These are phyloP conservation scores for Liopterus haemorrhoidalis DNA, from an alignment of 2,888 invertebrate species.

Conservation along the genomic window DNA sequence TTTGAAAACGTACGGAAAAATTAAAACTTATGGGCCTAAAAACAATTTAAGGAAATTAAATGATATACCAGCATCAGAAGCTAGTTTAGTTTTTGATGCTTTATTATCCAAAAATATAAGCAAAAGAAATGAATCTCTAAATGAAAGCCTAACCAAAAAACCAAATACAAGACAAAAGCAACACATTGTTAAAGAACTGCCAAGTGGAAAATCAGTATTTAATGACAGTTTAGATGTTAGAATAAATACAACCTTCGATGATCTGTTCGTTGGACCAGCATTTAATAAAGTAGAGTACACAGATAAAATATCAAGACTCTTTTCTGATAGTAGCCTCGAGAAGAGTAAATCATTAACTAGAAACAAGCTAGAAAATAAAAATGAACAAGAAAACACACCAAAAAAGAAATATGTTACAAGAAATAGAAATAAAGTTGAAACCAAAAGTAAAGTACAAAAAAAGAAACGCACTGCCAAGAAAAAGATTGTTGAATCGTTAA, in stretches of 20 bases:
- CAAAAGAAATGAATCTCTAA: slow-evolving; percentile 25
- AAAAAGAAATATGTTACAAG: neutral
- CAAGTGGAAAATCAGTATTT: too few species aligned
- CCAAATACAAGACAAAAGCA: slow-evolving; percentile 12
- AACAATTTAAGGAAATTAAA: slow-evolving; percentile 7
- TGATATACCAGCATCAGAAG: slow-evolving; percentile 9
- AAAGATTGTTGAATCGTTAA: slow-evolving; percentile 2
- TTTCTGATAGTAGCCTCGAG: slow-evolving; percentile 10
- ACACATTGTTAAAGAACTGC: neutral
- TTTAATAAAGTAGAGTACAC: slow-evolving; percentile 21
- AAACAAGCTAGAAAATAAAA: slow-evolving; percentile 1
- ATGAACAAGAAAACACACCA: slow-evolving; percentile 4
- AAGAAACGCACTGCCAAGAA: neutral
- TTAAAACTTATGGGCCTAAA: slow-evolving; percentile 11
- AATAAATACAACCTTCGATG: slow-evolving; percentile 34
- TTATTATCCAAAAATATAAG: slow-evolving; percentile 31
- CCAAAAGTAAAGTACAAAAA: slow-evolving; percentile 4
- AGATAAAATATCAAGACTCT: slow-evolving; percentile 9
- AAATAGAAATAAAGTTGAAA: neutral
- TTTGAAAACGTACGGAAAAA: slow-evolving; percentile 23
- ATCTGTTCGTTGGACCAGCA: slow-evolving; percentile 27
- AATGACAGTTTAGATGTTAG: slow-evolving; percentile 12
- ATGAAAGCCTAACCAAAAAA: slow-evolving; percentile 14
- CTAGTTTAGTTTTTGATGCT: slow-evolving; percentile 26
- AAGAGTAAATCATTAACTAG: neutral